Conservation (phyloP, 2,113 vertebrate genomes). For the Tonatia bakeri region DNA sequence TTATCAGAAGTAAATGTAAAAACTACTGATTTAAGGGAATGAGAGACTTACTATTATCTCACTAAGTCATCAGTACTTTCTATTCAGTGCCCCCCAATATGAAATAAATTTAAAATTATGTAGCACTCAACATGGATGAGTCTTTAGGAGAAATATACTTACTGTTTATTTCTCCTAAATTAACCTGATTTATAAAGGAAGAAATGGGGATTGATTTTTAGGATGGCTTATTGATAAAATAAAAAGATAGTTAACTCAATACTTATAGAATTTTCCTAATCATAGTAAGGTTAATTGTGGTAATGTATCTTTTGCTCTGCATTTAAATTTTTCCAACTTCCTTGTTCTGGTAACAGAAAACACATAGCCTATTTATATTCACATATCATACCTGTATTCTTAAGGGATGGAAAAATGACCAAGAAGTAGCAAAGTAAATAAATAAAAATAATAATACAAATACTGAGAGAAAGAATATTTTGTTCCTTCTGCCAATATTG, state of each 20-base stretch:
- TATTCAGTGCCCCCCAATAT: neutral
- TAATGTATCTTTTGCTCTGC: neutral
- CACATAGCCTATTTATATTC: neutral
- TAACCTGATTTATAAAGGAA: slow-evolving; percentile 27
- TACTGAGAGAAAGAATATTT: neutral
- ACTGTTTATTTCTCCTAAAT: neutral
- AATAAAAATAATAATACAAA: neutral
- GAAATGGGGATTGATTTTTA: slow-evolving; percentile 46
- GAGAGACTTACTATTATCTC: neutral
- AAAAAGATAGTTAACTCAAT: neutral
- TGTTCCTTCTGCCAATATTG: neutral
- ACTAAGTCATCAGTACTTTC: neutral
- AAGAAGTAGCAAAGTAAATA: neutral
- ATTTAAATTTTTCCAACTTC: neutral
- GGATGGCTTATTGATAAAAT: slow-evolving; percentile 25
- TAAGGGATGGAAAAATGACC: neutral
- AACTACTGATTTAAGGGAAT: neutral
- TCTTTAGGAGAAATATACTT: neutral
- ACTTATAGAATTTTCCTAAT: neutral
- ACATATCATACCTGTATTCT: neutral
- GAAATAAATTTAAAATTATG: slow-evolving; percentile 21
- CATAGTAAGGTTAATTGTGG: neutral
- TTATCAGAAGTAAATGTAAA: neutral
- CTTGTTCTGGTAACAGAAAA: neutral
- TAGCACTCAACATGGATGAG: neutral